These are phyloP conservation scores for Notechis scutatus DNA, from an alignment of 2,113 vertebrate genomes.

Conservation along the genomic window DNA sequence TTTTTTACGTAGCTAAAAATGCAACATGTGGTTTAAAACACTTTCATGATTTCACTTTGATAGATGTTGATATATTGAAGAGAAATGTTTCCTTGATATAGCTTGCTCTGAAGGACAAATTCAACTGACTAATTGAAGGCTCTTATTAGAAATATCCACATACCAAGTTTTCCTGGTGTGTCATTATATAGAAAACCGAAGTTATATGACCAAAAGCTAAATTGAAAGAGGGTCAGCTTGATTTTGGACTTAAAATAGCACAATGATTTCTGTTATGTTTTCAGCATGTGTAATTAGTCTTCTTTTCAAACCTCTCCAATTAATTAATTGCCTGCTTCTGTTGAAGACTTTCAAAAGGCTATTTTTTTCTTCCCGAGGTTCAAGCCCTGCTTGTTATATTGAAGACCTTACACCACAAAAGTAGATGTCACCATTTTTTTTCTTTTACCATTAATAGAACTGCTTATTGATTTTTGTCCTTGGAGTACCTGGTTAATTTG, in stretches of 20 bases:
- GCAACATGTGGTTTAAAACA: not conserved
- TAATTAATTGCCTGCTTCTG: constrained; percentile 13
- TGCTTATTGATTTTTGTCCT: not conserved
- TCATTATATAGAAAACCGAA: not conserved
- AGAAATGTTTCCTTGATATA: not conserved
- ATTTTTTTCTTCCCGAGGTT: constrained; percentile 9
- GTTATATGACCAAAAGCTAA: not conserved
- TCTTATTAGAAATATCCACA: not conserved
- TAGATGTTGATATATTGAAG: not conserved
- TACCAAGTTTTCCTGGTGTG: not conserved
- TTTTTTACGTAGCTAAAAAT: not conserved
- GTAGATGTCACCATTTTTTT: not conserved
- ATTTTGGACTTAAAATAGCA: constrained; percentile 1
- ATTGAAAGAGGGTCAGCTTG: not conserved
- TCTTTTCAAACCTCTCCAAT: not conserved
- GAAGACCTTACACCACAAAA: not conserved
- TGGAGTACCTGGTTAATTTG: constrained; percentile 9
- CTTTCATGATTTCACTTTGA: not conserved
- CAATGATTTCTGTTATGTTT: not conserved
- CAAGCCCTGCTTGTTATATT: constrained; percentile 11
- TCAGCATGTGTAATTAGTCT: constrained; percentile 9
- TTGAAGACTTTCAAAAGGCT: not conserved
- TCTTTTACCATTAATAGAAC: not conserved
- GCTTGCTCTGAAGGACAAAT: not conserved
- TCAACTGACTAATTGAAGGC: not conserved